phyloP scores from a whole-genome alignment of 2,888 invertebrate genomes.

The Ophion slaviceki region DNA sequence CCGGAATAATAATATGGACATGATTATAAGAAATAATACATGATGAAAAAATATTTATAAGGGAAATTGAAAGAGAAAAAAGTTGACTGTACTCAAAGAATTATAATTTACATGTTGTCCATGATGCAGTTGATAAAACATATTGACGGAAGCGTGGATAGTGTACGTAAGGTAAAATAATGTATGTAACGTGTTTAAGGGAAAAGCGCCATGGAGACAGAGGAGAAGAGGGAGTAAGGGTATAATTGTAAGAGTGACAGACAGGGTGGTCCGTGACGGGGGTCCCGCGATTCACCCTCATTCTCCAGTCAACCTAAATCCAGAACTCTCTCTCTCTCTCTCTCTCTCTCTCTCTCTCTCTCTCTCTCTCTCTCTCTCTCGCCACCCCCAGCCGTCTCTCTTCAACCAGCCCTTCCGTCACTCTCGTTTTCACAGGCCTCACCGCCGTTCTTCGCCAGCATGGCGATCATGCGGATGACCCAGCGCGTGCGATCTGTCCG shows the following conservation, averaged over 20 bases:
- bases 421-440: constrained; percentile 51
- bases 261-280: constrained; percentile 72
- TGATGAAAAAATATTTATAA: too few relatives aligned
- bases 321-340: constrained; percentile 42
- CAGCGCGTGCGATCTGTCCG: constrained; percentile 12
- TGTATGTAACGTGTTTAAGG: too few relatives aligned
- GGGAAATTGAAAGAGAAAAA: too few relatives aligned
- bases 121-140: too few relatives aligned
- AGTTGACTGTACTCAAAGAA: too few relatives aligned
- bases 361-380: constrained; percentile 28
- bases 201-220: too few relatives aligned
- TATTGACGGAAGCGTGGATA: too few relatives aligned
- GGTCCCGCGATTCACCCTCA: constrained; percentile 71
- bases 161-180: too few relatives aligned
- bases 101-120: too few relatives aligned
- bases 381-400: neutral
- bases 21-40: too few relatives aligned
- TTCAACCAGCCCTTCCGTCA: neutral
- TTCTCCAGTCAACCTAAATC: constrained; percentile 47
- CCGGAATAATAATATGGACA: too few relatives aligned
- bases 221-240: neutral
- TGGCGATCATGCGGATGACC: constrained; percentile 52
- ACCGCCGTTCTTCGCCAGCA: constrained; percentile 57
- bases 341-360: constrained; percentile 10
- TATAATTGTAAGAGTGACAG: constrained; percentile 72